These are phyloP conservation scores for Macaca mulatta DNA, from an alignment of 2,113 vertebrate species.

Conservation along the genomic window DNA sequence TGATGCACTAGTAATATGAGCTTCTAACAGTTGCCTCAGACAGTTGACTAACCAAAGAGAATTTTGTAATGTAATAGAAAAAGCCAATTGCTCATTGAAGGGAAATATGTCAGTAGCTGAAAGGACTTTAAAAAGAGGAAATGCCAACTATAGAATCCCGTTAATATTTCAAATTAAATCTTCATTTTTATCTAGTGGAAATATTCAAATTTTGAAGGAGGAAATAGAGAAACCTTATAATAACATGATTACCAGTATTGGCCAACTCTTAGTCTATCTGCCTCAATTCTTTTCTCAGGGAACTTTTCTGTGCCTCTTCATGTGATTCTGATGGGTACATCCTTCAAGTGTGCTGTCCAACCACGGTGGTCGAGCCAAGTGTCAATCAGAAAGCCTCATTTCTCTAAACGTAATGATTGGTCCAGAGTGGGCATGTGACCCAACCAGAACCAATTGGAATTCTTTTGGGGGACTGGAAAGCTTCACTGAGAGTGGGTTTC, in stretches of 20 bases:
- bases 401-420: neutral
- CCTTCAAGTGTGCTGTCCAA: neutral
- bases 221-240: neutral
- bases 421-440: neutral
- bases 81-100: neutral
- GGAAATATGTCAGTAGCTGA: neutral
- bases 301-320: neutral
- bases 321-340: neutral
- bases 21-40: neutral
- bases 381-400: neutral
- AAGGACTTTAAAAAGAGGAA: neutral
- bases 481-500: neutral
- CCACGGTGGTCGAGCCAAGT: neutral
- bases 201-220: neutral
- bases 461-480: neutral
- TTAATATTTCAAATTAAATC: neutral
- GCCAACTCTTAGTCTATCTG: neutral
- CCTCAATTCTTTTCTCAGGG: neutral
- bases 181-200: neutral
- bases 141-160: neutral
- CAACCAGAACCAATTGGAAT: neutral
- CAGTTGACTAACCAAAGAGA: neutral
- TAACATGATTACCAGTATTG: neutral
- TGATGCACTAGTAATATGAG: neutral
- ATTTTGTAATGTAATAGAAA: neutral